Conservation (phyloP, 2,797 vertebrate species). For the Diplodus sargus region DNA sequence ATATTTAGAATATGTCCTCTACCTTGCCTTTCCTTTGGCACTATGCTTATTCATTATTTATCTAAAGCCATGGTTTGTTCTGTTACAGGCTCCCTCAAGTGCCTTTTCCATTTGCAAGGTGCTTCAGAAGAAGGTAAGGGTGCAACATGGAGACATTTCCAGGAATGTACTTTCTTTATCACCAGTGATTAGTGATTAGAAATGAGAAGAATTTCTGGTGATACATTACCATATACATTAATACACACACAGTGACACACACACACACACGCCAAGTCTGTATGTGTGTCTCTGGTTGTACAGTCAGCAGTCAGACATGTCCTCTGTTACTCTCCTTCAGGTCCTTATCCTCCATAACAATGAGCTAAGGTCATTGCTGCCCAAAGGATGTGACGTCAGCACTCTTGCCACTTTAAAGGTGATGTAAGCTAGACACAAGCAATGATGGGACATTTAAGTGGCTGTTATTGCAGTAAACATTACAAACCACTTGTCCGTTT, state of each 20-base stretch:
- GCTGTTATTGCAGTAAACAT: background rate
- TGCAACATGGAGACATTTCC: background rate
- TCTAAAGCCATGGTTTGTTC: slow-evolving; percentile 2
- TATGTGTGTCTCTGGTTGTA: background rate
- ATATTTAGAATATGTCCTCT: too few relatives aligned
- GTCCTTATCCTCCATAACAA: slow-evolving; percentile 94
- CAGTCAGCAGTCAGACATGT: background rate
- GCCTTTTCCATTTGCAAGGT: slow-evolving; percentile 93
- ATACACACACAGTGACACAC: too few relatives aligned
- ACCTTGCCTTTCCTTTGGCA: too few relatives aligned
- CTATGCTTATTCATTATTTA: too few relatives aligned
- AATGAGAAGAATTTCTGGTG: too few relatives aligned
- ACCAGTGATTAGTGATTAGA: too few relatives aligned
- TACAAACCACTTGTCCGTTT: background rate
- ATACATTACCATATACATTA: too few relatives aligned
- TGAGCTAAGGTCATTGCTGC: slow-evolving; percentile 87
- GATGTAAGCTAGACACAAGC: slow-evolving; percentile 25
- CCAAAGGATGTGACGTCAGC: slow-evolving; percentile 89
- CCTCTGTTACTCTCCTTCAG: slow-evolving; percentile 74
- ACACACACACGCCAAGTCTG: too few relatives aligned
- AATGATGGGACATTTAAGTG: background rate
- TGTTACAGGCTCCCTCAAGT: slow-evolving; percentile 89
- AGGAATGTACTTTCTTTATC: background rate
- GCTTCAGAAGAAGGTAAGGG: slow-evolving; percentile 95
- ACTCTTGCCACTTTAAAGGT: slow-evolving; percentile 92